Percentiles rank a stretch among this genome's conserved stretches.
phyloP scores from a whole-genome alignment of 1,140 invertebrate genomes.

The Micrasema minimum region DNA sequence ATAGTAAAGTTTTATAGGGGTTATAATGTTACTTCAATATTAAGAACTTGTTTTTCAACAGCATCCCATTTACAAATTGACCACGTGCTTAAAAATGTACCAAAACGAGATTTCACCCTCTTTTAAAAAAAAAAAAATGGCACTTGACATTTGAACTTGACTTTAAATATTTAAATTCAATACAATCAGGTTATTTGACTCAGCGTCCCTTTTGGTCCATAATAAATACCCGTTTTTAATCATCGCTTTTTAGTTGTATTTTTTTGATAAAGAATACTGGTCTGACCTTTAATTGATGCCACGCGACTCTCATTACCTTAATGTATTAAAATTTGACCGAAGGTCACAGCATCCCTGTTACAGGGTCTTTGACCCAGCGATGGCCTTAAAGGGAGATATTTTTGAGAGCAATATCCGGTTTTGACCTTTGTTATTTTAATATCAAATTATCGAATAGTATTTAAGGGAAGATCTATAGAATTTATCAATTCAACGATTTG shows the following conservation, averaged over 20 bases:
- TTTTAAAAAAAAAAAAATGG: too few relatives aligned
- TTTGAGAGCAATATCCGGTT: too few relatives aligned
- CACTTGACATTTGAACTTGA: too few relatives aligned
- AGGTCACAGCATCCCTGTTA: slow-evolving; percentile 24
- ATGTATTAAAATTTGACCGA: slow-evolving; percentile 22
- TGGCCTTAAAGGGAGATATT: too few relatives aligned
- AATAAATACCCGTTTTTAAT: too few relatives aligned
- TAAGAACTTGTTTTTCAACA: not conserved
- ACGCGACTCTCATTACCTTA: not conserved
- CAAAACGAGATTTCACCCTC: not conserved
- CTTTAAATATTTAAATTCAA: too few relatives aligned
- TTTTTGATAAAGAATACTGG: not conserved
- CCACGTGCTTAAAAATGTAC: not conserved
- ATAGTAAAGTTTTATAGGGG: too few relatives aligned
- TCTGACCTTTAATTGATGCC: not conserved
- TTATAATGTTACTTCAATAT: not conserved
- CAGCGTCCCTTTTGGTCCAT: slow-evolving; percentile 15
- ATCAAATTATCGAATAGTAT: too few relatives aligned
- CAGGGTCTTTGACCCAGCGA: slow-evolving; percentile 23
- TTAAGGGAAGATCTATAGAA: too few relatives aligned
- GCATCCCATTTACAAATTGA: not conserved
- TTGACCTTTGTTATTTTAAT: too few relatives aligned
- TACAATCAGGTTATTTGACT: not conserved
- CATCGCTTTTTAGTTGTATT: slow-evolving; percentile 8
- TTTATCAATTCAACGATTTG: too few relatives aligned